phyloP scores from a whole-genome alignment of 2,797 vertebrate species.

The Pangasius larnaudii region DNA sequence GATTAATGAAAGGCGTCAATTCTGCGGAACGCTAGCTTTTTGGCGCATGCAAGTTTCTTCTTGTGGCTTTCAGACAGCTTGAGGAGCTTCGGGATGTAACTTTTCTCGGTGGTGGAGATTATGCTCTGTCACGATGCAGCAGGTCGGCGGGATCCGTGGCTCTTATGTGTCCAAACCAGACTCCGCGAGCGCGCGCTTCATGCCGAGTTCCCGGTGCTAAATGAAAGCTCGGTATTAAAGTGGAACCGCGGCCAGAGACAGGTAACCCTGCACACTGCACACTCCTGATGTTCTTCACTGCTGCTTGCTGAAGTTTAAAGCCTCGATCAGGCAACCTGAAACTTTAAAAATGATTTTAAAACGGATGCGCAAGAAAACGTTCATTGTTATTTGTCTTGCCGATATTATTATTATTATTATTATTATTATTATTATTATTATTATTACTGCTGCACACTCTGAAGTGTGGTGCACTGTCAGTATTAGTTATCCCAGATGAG shows the following conservation, averaged over 20 bases:
- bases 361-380: not conserved
- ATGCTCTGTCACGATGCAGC: not conserved
- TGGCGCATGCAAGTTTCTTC: not conserved
- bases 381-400: not conserved
- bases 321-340: not conserved
- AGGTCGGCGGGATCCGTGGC: conserved; percentile 4
- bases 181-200: conserved; percentile 2
- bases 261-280: not conserved
- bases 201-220: conserved; percentile 7
- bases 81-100: not conserved
- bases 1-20: not conserved
- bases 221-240: not conserved
- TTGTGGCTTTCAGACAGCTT: not conserved
- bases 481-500: too few relatives aligned
- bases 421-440: not conserved
- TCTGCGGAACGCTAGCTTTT: not conserved
- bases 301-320: not conserved
- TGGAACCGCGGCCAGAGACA: not conserved
- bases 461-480: not conserved
- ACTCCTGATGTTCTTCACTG: not conserved
- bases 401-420: not conserved
- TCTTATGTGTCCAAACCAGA: not conserved
- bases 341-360: not conserved
- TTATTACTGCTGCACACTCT: not conserved
- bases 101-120: not conserved